Base-by-base conservation (phyloP, 2,113 vertebrate species). In the Aspiorhynchus laticeps region DNA sequence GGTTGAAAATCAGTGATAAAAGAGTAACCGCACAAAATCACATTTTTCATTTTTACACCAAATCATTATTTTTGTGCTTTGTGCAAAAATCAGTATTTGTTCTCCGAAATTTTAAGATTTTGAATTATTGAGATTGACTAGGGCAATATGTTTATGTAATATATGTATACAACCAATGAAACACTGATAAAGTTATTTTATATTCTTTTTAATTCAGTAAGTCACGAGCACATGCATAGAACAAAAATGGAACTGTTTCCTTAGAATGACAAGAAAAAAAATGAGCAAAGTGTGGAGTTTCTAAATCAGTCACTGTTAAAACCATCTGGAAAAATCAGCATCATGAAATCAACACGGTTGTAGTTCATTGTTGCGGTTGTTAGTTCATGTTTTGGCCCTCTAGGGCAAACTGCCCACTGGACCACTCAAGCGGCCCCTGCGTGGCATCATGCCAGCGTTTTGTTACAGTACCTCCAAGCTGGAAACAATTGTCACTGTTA, bases 401-500 rank as follows among this genome's bases (percentile, higher is more conserved):
- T 17, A 69, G 43, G 85, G 61, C 41, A 26, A 41, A 38, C 46
- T 71, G 85, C 77, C 85, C 85, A 80, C 46, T 80, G 67, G 85
- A 53, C 79, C 33, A 41, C 31, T 5, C 33, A 28, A 65, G 63
- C 33, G 7, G 75, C 48, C 76, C 63, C 12, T 80, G 76, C 77
- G 4, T 67, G 76, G 61, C 84, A 28, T 67, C 21, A 5, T 14
- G 74, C 56, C 38, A 51, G 46, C 36, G 43, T 26, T 78, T 31
- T 56, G 63, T 80, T 86, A 38, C 63, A 80, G 85, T 80, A 80
- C 63, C 48, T 80, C 65, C 46, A 86, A 80, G 85, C 77, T 86
- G 85, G 85, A 86, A 86, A 86, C 63, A 86, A 86, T 80, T 59
- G 85, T 51, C 85, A 73, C 73, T 77, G 85, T 80, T 80, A 86